Evolutionary conservation across 1,140 invertebrate species (phyloP).

Genomic region (Drosophila nasuta): DNA sequence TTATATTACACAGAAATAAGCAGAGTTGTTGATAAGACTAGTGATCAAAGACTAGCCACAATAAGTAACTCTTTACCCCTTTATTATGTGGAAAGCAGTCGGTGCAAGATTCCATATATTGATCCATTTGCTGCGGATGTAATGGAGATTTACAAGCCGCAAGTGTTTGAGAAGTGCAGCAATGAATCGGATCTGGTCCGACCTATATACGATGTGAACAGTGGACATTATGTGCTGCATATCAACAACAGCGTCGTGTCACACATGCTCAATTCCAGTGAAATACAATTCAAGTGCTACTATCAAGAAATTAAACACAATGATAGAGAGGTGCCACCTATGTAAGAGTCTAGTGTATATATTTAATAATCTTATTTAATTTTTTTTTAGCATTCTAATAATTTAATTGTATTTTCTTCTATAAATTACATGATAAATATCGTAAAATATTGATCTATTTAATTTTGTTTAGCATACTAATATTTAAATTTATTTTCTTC

Average conservation of each 20-base stretch:
- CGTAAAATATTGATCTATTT: background rate
- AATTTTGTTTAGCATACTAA: background rate
- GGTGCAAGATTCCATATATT: slow-evolving; percentile 61
- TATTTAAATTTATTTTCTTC: background rate
- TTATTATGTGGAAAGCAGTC: slow-evolving; percentile 48
- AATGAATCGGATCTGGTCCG: slow-evolving; percentile 60
- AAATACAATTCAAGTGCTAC: slow-evolving; percentile 58
- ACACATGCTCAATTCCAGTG: slow-evolving; percentile 37
- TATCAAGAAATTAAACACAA: slow-evolving; percentile 57
- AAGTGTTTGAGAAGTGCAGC: slow-evolving; percentile 52
- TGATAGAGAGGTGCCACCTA: slow-evolving; percentile 27
- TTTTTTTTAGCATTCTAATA: background rate
- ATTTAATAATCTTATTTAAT: background rate
- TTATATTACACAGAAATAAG: background rate
- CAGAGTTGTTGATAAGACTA: background rate
- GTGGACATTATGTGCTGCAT: slow-evolving; percentile 44
- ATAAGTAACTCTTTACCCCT: background rate
- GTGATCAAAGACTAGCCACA: too few relatives aligned
- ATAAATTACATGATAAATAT: background rate
- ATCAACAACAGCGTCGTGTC: slow-evolving; percentile 48
- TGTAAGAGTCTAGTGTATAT: slow-evolving; percentile 34
- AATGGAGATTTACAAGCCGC: slow-evolving; percentile 33
- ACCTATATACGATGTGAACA: slow-evolving; percentile 50
- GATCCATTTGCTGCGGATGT: slow-evolving; percentile 53
- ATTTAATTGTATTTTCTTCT: background rate